Evolutionary conservation across 1,140 invertebrate species (phyloP).

Genomic region (Leguminivora glycinivorella): DNA sequence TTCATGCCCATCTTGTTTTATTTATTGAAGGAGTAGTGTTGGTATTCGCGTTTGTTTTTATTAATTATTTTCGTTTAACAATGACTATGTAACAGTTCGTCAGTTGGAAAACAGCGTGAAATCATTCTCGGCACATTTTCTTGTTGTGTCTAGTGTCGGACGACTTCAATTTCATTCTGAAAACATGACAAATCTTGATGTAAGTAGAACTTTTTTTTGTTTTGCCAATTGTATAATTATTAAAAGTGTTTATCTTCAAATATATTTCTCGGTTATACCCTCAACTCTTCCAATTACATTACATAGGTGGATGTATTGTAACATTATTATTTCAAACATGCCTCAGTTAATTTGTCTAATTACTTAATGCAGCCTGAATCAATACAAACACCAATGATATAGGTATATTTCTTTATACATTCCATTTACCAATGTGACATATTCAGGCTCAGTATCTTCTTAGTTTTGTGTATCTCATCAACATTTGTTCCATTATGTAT

Average conservation of each 20-base stretch:
- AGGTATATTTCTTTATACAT: too few relatives aligned
- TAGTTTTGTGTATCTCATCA: too few relatives aligned
- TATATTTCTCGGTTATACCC: background rate
- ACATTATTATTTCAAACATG: too few relatives aligned
- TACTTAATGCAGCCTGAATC: too few relatives aligned
- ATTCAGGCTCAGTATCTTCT: too few relatives aligned
- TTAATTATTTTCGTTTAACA: background rate
- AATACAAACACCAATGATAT: too few relatives aligned
- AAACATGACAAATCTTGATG: conserved; percentile 48
- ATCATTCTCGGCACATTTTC: background rate
- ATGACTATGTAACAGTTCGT: background rate
- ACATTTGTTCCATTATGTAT: too few relatives aligned
- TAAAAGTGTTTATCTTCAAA: background rate
- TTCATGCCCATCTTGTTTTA: background rate
- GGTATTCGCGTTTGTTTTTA: background rate
- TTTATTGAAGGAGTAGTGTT: background rate
- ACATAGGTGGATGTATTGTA: too few relatives aligned
- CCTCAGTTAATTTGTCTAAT: too few relatives aligned
- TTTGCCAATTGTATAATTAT: conserved; percentile 11
- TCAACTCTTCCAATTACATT: too few relatives aligned
- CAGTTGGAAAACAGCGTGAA: background rate
- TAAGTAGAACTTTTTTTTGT: conserved; percentile 37
- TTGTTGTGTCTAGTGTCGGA: background rate
- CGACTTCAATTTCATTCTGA: background rate
- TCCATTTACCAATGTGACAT: too few relatives aligned